Evolutionary conservation across 2,113 vertebrate genomes (phyloP).

Genomic region (Aegotheles bennettii): DNA sequence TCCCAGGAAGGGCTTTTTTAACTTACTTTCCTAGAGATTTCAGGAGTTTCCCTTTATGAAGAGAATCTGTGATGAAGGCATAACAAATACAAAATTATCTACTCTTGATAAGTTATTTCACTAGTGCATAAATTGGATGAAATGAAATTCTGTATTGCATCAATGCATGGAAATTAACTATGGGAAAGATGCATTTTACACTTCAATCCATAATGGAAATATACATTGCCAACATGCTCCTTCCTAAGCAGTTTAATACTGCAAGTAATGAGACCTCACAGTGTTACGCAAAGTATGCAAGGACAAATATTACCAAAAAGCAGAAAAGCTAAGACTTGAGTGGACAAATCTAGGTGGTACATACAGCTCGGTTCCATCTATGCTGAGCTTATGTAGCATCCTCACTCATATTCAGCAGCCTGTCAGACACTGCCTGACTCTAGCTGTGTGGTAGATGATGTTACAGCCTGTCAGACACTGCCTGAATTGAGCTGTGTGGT

Average conservation of each 20-base stretch:
- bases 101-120: background rate
- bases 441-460: background rate
- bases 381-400: background rate
- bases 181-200: background rate
- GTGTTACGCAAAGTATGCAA: background rate
- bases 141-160: conserved; percentile 7
- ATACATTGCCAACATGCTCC: background rate
- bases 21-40: background rate
- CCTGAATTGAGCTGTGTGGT: background rate
- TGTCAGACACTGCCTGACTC: background rate
- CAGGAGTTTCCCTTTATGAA: background rate
- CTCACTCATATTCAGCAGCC: background rate
- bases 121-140: background rate
- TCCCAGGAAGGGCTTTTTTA: background rate
- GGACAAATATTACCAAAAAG: background rate
- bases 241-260: background rate
- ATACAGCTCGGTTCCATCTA: background rate
- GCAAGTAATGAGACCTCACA: background rate
- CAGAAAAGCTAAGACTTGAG: background rate
- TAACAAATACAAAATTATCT: background rate
- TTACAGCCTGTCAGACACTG: background rate
- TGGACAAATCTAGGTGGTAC: background rate
- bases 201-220: background rate
- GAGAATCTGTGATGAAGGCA: background rate
- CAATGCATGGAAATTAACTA: background rate